Base-by-base conservation (phyloP, 2,888 invertebrate species). In the Ellobium chinense region DNA sequence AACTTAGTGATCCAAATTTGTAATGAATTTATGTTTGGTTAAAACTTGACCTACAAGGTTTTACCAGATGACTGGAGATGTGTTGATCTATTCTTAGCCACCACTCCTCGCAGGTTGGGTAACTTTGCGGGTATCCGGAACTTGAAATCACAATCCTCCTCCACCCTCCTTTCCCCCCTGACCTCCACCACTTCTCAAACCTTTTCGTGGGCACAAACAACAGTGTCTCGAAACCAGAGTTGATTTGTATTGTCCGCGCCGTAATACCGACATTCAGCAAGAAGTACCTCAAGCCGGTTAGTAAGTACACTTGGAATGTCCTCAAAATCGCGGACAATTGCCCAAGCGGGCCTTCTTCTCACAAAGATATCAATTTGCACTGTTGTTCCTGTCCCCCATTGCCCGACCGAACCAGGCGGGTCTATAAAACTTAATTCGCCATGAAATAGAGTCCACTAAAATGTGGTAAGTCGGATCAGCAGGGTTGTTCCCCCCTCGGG, bases 161-260 rank as follows among this genome's bases (percentile, higher is more conserved):
- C n/a, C n/a, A n/a, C n/a, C n/a, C n/a, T n/a, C n/a, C n/a, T n/a
- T 14, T 58, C 27, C 21, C 65, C 31, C 27, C 31, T 58, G 31
- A 56, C 37, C 76, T 77, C 60, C 34, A 76, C 34, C 77, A 89
- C 90, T 87, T 84, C 78, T 89, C 88, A 73, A 91, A 89, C 82
- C 89, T 88, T 56, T 68, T 37, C 27, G 29, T 73, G 7, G 24
- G 54, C 36, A 39, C 66, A 0, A 74, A 74, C 72, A 46, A 46
- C 46, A 46, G 18, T 46, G 46, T 46, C 46, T 18, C 9, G 18
- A 7, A 46, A 46, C 46, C 46, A 46, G 46, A 46, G 46, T 46
- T 46, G 46, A 46, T 46, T 46, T 46, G 46, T 46, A 46, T 46
- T 46, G 31, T 63, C 29, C 60, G 4, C 27, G 27, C 27, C 27